Evolutionary conservation across 2,113 vertebrate genomes (phyloP).

Genomic region (Actenoides hombroni): DNA sequence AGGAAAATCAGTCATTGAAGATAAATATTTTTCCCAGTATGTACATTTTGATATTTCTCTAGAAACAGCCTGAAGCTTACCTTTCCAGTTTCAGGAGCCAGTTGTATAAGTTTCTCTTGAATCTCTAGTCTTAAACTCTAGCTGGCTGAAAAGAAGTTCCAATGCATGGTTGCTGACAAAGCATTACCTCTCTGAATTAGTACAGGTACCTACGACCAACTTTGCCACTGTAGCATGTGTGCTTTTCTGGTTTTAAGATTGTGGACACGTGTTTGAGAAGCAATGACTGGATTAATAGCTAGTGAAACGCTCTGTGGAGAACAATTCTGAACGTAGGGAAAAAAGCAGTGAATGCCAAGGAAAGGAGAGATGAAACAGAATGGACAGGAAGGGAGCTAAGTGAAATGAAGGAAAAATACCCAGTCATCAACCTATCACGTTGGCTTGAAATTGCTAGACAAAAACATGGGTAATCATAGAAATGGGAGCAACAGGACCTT

Average conservation of each 20-base stretch:
- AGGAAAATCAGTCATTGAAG: neutral
- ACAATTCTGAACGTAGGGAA: neutral
- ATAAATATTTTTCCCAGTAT: neutral
- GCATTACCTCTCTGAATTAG: neutral
- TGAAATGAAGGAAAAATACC: neutral
- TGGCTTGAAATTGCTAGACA: neutral
- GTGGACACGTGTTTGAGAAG: neutral
- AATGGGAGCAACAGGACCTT: neutral
- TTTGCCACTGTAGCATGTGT: neutral
- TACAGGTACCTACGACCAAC: neutral
- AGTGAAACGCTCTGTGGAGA: neutral
- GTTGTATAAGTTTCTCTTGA: neutral
- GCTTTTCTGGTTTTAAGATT: neutral
- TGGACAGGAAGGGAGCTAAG: neutral
- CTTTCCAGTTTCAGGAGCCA: neutral
- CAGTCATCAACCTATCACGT: neutral
- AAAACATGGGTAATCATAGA: neutral
- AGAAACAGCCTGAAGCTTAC: neutral
- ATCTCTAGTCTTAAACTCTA: neutral
- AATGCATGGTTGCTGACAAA: neutral
- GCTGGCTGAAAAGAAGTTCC: neutral
- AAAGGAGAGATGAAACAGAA: neutral
- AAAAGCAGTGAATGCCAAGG: neutral
- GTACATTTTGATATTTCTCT: neutral
- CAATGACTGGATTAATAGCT: neutral